A percentile compares a stretch with the other conserved stretches of the same genome.
phyloP scores from a whole-genome alignment of 2,888 invertebrate species.

The Temnothorax ravouxi region DNA sequence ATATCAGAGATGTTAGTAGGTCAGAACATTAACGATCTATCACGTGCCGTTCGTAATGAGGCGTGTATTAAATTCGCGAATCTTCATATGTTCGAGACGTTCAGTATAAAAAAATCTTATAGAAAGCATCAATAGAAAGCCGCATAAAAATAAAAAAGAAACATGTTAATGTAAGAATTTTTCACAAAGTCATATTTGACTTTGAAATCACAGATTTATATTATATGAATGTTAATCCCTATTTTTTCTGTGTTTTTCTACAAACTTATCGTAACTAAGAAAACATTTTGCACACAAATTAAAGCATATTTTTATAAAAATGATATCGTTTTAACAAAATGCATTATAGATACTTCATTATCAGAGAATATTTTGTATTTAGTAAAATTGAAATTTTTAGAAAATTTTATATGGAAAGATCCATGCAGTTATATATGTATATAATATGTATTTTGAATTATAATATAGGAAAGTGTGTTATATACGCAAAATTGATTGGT shows the following conservation, averaged over 20 bases:
- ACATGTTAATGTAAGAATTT: neutral
- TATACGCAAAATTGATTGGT: neutral
- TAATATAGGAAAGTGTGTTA: neutral
- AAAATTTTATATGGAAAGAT: neutral
- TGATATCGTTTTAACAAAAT: neutral
- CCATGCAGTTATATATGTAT: neutral
- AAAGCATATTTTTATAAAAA: neutral
- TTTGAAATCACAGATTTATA: neutral
- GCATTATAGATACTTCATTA: neutral
- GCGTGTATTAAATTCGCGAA: neutral
- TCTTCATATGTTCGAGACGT: too few relatives aligned
- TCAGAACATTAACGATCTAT: neutral
- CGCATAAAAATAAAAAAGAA: neutral
- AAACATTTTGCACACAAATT: neutral
- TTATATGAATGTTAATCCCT: neutral
- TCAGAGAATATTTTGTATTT: neutral
- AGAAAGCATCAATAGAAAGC: too few relatives aligned
- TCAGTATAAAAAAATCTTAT: too few relatives aligned
- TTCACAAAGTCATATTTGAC: neutral
- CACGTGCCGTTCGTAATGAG: neutral
- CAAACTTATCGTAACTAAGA: neutral
- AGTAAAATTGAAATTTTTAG: neutral
- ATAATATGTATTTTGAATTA: neutral
- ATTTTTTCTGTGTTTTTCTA: neutral
- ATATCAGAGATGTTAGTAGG: neutral